Conservation (phyloP, 1,140 invertebrate genomes). For the Hormaphis cornu region DNA sequence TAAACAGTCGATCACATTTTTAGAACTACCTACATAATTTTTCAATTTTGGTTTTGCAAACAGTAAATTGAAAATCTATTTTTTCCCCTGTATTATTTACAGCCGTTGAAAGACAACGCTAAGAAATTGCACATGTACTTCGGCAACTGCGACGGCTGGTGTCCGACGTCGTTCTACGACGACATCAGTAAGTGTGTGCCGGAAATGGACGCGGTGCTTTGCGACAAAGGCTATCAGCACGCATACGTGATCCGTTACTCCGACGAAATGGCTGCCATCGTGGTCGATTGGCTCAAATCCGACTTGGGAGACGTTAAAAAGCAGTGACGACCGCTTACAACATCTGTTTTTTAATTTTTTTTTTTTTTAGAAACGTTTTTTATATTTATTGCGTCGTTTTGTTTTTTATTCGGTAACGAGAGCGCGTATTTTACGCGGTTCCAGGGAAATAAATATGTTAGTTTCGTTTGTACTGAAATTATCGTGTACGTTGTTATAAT, state of each 20-base stretch:
- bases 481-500: not conserved
- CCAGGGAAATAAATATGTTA: no score
- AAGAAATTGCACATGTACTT: constrained; percentile 64
- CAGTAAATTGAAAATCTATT: no score
- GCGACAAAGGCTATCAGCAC: constrained; percentile 56
- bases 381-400: not conserved
- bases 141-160: constrained; percentile 64
- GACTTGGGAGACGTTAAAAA: not conserved
- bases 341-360: not conserved
- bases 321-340: not conserved
- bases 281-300: constrained; percentile 47
- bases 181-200: constrained; percentile 53
- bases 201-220: constrained; percentile 53
- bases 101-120: constrained; percentile 44
- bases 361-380: not conserved
- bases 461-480: no score
- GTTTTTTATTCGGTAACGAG: not conserved
- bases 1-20: no score
- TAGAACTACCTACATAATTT: no score
- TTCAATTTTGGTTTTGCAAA: no score
- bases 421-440: no score
- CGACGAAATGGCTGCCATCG: constrained; percentile 52
- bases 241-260: constrained; percentile 62
- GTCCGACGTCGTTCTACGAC: constrained; percentile 55
- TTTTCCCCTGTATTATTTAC: not conserved